Base-by-base conservation (phyloP, 2,113 vertebrate species). In the Xenopus tropicalis region DNA sequence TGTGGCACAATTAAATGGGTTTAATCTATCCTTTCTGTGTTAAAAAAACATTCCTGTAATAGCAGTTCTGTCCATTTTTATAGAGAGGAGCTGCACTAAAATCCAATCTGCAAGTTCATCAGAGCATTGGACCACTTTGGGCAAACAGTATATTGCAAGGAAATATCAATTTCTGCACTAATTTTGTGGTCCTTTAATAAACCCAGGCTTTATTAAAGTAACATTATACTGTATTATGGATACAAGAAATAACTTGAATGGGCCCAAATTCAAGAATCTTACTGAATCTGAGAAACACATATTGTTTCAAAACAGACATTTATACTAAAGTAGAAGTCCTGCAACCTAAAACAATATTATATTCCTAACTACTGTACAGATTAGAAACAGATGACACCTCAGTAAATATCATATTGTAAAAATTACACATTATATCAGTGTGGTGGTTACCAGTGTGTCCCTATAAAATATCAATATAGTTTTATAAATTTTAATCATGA, bases 121-220 rank as follows among this genome's bases (percentile, higher is more conserved):
- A 8, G 17, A 9, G 52, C 52, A 54, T 14, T 48, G 46, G 13
- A 58, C 29, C 58, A 61, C 17, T 7, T 67, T 74, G 64, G 37
- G 42, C 56, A 61, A 68, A 37, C n/a, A 25, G 19, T 23, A 66
- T 52, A 29, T 14, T 48, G 52, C 63, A 61, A 63, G 52, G 59
- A 66, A 37, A 51, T 48, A 61, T 74, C 23, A 61, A 68, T 68
- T 65, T 67, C 56, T 42, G 13, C 8, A 37, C 56, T 37, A 61
- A 67, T 67, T 74, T 61, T 74, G 64, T 61, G 42, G 43, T 29
- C 14, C 19, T 61, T 51, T 61, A 67, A 68, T 52, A 42, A 37
- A 67, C 48, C 25, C 51, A n/a, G 54, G 22, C 29, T 20, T 61
- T 67, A 73, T 66, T 73, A 58, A 73, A 58, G 22, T 66, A 66